Conservation (phyloP, 2,797 vertebrate species). For the Ispidina picta region DNA sequence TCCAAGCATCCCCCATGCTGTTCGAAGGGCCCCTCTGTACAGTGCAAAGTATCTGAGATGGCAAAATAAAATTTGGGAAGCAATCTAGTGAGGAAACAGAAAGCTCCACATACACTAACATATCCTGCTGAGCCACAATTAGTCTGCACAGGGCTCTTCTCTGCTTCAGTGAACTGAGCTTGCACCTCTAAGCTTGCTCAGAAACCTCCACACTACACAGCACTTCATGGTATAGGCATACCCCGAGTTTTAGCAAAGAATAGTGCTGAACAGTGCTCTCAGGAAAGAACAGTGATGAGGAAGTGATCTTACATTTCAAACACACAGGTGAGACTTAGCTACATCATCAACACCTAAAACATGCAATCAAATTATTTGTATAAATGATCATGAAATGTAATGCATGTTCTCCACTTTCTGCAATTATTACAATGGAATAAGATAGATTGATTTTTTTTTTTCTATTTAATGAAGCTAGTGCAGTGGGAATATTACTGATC, state of each 20-base stretch:
- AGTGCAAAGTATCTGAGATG: neutral
- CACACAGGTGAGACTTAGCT: constrained; percentile 18
- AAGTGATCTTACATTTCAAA: constrained; percentile 16
- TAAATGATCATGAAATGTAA: constrained; percentile 24
- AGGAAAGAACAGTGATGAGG: neutral
- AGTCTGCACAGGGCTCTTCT: neutral
- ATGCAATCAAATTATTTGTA: constrained; percentile 43
- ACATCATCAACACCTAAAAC: constrained; percentile 26
- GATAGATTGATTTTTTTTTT: neutral
- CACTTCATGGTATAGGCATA: neutral
- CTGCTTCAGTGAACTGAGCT: neutral
- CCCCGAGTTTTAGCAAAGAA: neutral
- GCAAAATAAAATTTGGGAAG: neutral
- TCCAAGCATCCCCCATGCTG: neutral
- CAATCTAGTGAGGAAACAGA: neutral
- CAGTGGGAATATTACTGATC: neutral
- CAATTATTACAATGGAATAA: neutral
- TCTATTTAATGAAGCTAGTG: neutral
- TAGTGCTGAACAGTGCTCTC: too few relatives aligned
- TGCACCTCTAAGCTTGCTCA: neutral
- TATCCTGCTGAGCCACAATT: neutral
- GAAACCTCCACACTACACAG: neutral
- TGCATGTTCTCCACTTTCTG: neutral
- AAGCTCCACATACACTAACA: neutral
- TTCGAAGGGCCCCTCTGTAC: neutral